phyloP scores from a whole-genome alignment of 2,888 invertebrate genomes.

The Harmothoe impar region DNA sequence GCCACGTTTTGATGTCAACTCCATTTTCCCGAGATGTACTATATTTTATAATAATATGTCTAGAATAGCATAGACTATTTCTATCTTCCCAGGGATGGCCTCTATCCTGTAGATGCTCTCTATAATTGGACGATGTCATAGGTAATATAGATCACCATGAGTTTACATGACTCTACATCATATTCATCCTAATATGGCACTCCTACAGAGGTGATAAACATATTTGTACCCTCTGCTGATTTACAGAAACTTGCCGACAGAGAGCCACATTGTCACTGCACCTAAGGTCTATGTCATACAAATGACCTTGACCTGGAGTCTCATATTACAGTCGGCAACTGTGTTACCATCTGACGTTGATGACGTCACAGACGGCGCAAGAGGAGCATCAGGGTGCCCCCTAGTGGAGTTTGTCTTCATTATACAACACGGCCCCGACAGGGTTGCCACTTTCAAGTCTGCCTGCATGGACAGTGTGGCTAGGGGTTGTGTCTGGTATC shows the following conservation, averaged over 20 bases:
- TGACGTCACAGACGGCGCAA: not conserved
- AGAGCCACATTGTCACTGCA: not conserved
- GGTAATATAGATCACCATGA: too few relatives aligned
- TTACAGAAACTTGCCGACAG: not conserved
- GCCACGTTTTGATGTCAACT: too few relatives aligned
- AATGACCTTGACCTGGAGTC: not conserved
- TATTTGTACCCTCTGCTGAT: not conserved
- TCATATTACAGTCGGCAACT: not conserved
- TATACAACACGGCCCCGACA: not conserved
- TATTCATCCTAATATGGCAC: too few relatives aligned
- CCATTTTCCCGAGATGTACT: too few relatives aligned
- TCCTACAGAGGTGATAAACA: not conserved
- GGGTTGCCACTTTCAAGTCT: not conserved
- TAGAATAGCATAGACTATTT: too few relatives aligned
- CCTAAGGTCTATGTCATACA: not conserved
- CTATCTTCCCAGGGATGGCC: too few relatives aligned
- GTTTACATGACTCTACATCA: too few relatives aligned
- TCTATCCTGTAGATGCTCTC: too few relatives aligned
- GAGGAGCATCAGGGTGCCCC: not conserved
- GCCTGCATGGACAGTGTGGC: not conserved
- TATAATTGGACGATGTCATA: too few relatives aligned
- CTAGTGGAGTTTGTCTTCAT: conserved; percentile 15
- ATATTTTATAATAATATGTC: too few relatives aligned
- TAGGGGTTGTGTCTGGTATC: conserved; percentile 11
- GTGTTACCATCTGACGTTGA: not conserved